phyloP scores from a whole-genome alignment of 1,140 invertebrate species.

The Euura lappo region DNA sequence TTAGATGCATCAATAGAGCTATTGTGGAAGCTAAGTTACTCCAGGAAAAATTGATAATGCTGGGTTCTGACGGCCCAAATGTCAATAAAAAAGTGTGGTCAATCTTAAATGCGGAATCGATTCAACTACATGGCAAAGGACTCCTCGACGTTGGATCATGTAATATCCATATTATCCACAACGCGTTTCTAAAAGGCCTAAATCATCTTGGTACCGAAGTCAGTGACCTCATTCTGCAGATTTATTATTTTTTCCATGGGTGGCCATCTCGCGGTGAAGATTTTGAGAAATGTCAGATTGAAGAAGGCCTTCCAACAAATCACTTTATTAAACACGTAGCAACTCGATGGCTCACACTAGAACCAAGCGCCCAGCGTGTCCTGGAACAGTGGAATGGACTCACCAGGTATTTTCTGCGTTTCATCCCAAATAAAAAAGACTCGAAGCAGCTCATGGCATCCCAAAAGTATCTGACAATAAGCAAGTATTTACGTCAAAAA shows the following conservation, averaged over 20 bases:
- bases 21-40: not conserved
- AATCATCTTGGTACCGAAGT: slow-evolving; percentile 8
- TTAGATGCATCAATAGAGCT: slow-evolving; percentile 19
- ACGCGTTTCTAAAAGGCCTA: slow-evolving; percentile 26
- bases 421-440: slow-evolving; percentile 9
- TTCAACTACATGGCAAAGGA: not conserved
- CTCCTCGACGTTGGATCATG: slow-evolving; percentile 17
- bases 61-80: slow-evolving; percentile 12
- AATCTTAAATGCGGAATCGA: slow-evolving; percentile 13
- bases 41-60: not conserved
- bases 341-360: slow-evolving; percentile 21
- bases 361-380: slow-evolving; percentile 21
- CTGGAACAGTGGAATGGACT: slow-evolving; percentile 19
- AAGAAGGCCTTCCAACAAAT: slow-evolving; percentile 13
- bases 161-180: slow-evolving; percentile 21
- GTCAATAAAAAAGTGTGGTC: slow-evolving; percentile 13
- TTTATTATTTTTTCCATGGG: slow-evolving; percentile 22
- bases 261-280: slow-evolving; percentile 22
- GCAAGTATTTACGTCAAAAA: not conserved
- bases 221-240: slow-evolving; percentile 16
- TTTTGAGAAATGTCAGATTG: slow-evolving; percentile 19
- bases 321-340: slow-evolving; percentile 21
- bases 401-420: slow-evolving; percentile 11
- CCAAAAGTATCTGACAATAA: not conserved
- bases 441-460: not conserved